Evolutionary conservation across 2,888 invertebrate genomes (phyloP).

Genomic region (Nemoura dubitans): DNA sequence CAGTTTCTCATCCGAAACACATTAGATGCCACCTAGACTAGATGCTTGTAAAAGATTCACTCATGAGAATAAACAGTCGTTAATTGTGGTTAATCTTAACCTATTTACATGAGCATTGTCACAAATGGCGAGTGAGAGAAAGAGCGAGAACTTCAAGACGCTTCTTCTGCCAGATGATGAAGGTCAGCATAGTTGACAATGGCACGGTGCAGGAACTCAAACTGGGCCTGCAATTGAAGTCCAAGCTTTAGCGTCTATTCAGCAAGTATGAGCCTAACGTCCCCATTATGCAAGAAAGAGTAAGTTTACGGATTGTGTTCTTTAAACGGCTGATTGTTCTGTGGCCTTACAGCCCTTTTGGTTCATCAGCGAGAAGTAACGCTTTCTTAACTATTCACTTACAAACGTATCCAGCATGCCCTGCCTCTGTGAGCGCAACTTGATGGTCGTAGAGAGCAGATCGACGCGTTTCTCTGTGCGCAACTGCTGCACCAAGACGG

Average conservation of each 20-base stretch:
- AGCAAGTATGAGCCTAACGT: not conserved
- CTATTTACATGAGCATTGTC: conserved; percentile 27
- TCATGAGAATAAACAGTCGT: conserved; percentile 13
- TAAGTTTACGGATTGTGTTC: too few relatives aligned
- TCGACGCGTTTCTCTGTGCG: conserved; percentile 86
- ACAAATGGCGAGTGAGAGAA: not conserved
- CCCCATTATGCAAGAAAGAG: not conserved
- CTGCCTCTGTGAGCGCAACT: conserved; percentile 84
- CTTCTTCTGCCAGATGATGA: conserved; percentile 71
- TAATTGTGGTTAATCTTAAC: not conserved
- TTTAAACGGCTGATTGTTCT: too few relatives aligned
- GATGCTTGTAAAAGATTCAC: conserved; percentile 26
- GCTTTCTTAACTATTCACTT: conserved; percentile 60
- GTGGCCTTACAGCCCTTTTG: too few relatives aligned
- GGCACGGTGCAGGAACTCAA: conserved; percentile 92
- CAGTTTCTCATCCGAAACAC: not conserved
- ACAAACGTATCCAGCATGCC: conserved; percentile 86
- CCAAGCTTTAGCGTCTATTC: conserved; percentile 37
- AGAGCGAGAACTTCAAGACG: not conserved
- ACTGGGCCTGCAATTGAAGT: conserved; percentile 76
- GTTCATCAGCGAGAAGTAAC: too few relatives aligned
- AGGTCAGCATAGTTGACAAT: conserved; percentile 89
- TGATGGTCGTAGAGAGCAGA: conserved; percentile 83
- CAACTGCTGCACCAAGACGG: conserved; percentile 85
- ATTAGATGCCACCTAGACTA: not conserved